Conservation (phyloP, 2,797 vertebrate genomes). For the Onychomys arenicola region DNA sequence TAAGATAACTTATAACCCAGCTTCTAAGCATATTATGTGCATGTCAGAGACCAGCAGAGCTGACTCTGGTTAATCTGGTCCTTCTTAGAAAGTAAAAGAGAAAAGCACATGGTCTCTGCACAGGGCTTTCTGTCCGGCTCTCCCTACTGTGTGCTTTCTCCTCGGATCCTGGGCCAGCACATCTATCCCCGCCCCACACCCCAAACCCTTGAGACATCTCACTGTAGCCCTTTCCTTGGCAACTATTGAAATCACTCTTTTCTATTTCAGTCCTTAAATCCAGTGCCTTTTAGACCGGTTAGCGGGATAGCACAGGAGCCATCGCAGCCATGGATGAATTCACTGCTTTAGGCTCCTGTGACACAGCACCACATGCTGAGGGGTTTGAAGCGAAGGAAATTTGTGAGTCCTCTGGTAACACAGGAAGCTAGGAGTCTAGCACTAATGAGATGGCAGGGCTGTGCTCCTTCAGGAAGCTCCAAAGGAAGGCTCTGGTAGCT, state of each 20-base stretch:
- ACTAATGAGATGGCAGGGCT: not conserved
- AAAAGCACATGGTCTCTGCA: not conserved
- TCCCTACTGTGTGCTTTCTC: not conserved
- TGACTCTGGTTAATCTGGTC: not conserved
- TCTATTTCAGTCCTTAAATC: not conserved
- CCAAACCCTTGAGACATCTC: not conserved
- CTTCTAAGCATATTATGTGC: not conserved
- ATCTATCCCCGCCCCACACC: not conserved
- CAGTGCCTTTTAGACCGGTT: not conserved
- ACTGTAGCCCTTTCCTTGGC: not conserved
- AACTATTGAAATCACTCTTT: not conserved
- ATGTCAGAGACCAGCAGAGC: not conserved
- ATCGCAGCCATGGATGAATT: not conserved
- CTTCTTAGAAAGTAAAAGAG: not conserved
- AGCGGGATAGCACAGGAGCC: not conserved
- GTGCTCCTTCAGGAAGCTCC: not conserved
- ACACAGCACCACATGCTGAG: not conserved
- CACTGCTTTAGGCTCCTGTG: not conserved
- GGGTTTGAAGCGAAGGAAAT: not conserved
- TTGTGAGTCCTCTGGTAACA: not conserved
- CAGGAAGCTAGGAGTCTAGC: not conserved
- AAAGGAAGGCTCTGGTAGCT: not conserved
- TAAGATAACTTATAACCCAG: conserved; percentile 13
- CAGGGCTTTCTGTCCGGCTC: rapidly evolving
- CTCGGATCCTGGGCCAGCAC: rapidly evolving